These are phyloP conservation scores for Spea bombifrons DNA, from an alignment of 2,113 vertebrate genomes.

Conservation along the genomic window DNA sequence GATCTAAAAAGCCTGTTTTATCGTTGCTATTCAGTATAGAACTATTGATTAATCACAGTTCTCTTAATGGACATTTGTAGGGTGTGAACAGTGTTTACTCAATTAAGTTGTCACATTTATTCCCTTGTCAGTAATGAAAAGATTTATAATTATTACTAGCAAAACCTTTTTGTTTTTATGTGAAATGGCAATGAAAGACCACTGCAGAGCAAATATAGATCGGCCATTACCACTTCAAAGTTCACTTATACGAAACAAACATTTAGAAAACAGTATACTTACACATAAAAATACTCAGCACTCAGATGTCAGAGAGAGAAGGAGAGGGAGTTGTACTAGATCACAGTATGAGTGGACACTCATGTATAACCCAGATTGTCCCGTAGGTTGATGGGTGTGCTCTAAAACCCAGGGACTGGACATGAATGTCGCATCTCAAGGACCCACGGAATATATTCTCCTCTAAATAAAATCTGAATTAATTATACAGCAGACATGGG, in stretches of 20 bases:
- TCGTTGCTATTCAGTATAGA: neutral
- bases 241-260: conserved; percentile 17
- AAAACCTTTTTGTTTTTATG: conserved; percentile 28
- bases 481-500: too few relatives aligned
- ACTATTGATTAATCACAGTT: conserved; percentile 44
- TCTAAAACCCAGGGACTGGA: too few relatives aligned
- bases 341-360: too few relatives aligned
- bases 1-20: too few relatives aligned
- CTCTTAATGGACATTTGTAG: conserved; percentile 40
- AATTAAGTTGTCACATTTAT: conserved; percentile 40
- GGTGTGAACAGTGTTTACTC: conserved; percentile 34
- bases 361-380: too few relatives aligned
- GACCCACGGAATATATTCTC: too few relatives aligned
- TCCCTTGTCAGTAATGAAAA: conserved; percentile 37
- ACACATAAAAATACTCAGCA: conserved; percentile 33
- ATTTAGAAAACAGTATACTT: conserved; percentile 2
- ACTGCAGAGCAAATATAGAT: conserved; percentile 36
- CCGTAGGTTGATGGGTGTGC: too few relatives aligned
- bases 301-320: conserved; percentile 25
- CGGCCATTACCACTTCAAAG: conserved; percentile 34
- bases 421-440: too few relatives aligned
- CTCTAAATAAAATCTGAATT: too few relatives aligned
- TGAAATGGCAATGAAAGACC: conserved; percentile 34
- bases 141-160: conserved; percentile 43
- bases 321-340: too few relatives aligned